Base-by-base conservation (phyloP, 1,140 invertebrate genomes). In the Condylostylus longicornis region DNA sequence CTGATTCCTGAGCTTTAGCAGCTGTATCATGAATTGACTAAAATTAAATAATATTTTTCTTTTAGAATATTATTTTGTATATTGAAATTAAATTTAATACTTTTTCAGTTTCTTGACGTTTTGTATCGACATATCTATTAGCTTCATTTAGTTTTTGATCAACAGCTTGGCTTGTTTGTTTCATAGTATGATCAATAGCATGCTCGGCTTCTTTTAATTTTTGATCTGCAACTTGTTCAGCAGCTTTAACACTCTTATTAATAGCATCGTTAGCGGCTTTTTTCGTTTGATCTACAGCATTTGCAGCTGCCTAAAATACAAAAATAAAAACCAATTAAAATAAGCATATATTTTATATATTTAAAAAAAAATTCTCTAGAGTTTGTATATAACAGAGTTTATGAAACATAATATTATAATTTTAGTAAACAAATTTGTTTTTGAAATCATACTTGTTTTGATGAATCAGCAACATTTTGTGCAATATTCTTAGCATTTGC, bases 71-170 rank as follows among this genome's bases (percentile, higher is more conserved):
- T 27, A 25, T 5, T 4, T 28, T 27, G 4, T 10, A 17, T 7
- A 20, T 28, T 13, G 12, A 30, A 19, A 15, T 29, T 4, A 12
- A 15, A 18, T n/a, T 23, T 27, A 13, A 18, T 37, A 47, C 45
- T 48, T 60, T 56, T 45, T 57, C 54, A 20, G 56, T 45, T 18
- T 50, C 50, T 22, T 55, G 51, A 8, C 61, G 48, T 41, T 61
- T 61, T 38, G 57, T 50, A 38, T 62, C 61, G 27, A 58, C 51
- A 43, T 51, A 63, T 38, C 61, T 45, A 41, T 63, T 62, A 22
- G 61, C 61, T 35, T 63, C 61, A 5, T 57, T 44, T 41, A 63
- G 43, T 45, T 63, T 63, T 28, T 61, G 48, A 37, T 61, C 61
- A 9, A 60, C 61, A 9, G 54, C 27, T 37, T 56, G 48, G 33